Conservation (phyloP, 2,797 vertebrate species). For the Poecilia picta region DNA sequence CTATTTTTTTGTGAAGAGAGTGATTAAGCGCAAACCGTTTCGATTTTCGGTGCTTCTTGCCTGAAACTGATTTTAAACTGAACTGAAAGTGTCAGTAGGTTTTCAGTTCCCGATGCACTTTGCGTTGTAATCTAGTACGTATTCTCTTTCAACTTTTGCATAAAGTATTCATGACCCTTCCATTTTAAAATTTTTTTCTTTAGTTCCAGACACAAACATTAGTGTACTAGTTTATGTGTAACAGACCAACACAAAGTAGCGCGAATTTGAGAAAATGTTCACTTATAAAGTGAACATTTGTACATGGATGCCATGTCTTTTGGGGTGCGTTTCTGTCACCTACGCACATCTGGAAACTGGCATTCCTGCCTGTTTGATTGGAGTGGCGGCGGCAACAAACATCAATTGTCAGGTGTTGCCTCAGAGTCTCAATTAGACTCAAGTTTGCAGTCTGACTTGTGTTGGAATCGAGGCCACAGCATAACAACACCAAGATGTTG, state of each 20-base stretch:
- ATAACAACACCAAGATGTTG: background rate
- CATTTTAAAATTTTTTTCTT: too few species aligned
- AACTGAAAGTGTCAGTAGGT: slow-evolving; percentile 24
- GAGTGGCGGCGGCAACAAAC: background rate
- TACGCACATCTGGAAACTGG: background rate
- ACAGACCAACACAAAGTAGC: background rate
- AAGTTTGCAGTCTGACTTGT: background rate
- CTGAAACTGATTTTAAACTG: slow-evolving; percentile 19
- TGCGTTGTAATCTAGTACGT: fast-evolving
- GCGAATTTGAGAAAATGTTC: background rate
- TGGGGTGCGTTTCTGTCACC: background rate
- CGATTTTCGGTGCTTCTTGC: background rate
- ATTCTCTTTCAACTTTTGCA: background rate
- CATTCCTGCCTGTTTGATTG: background rate
- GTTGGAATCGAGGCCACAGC: background rate
- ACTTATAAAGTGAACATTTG: background rate
- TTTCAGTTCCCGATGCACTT: slow-evolving; percentile 27
- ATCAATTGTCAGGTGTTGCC: background rate
- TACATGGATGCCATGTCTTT: background rate
- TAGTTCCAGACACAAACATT: background rate
- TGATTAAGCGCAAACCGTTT: background rate
- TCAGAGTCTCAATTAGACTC: background rate
- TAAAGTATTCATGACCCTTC: background rate
- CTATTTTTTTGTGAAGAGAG: slow-evolving; percentile 1
- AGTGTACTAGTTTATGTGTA: background rate